These are phyloP conservation scores for Zygogramma bicolorata DNA, from an alignment of 2,888 invertebrate species.

Conservation along the genomic window DNA sequence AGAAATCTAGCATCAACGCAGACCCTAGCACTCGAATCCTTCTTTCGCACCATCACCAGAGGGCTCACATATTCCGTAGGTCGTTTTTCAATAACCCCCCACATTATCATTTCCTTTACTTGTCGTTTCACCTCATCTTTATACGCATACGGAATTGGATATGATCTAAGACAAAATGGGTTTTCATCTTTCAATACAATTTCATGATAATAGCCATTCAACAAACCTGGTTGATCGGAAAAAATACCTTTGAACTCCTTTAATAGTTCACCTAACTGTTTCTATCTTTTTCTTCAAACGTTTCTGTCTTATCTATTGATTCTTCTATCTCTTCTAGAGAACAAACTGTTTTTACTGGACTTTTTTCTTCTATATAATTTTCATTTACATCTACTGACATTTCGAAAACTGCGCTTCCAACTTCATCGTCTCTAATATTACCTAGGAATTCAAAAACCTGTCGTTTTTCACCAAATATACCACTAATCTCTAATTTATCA, in stretches of 20 bases:
- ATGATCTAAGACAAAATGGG: too few species aligned
- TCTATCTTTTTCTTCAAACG: neutral
- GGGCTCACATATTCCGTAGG: too few species aligned
- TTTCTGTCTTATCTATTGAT: neutral
- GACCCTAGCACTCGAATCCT: neutral
- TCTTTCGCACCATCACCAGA: neutral
- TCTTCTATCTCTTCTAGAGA: neutral
- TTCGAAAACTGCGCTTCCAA: neutral
- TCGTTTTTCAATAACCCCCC: too few species aligned
- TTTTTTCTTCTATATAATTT: neutral
- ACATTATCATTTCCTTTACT: too few species aligned
- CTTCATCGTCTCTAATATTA: neutral
- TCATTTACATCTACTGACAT: neutral
- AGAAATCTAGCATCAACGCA: neutral
- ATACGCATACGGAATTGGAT: neutral
- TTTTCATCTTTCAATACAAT: too few species aligned
- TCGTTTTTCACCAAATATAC: neutral
- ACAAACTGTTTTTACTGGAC: neutral
- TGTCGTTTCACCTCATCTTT: neutral
- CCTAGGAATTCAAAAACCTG: neutral
- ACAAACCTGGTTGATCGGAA: conserved; percentile 15
- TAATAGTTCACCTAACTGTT: neutral
- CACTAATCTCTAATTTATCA: neutral
- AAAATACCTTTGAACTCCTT: neutral
- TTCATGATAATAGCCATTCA: neutral